These are phyloP conservation scores for Palaemon carinicauda DNA, from an alignment of 1,140 invertebrate genomes.

Conservation along the genomic window DNA sequence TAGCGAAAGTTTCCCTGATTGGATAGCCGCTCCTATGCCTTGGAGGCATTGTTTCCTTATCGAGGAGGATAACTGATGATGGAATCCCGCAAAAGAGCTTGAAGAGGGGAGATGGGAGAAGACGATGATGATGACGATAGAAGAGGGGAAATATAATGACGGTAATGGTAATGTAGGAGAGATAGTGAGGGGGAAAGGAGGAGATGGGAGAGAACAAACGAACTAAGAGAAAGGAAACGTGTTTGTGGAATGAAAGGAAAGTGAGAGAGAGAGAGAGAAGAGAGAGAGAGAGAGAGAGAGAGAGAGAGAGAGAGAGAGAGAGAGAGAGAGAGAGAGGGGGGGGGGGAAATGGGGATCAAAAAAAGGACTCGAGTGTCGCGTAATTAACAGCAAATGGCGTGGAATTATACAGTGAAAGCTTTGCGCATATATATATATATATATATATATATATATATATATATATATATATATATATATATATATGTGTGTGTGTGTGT, in stretches of 20 bases:
- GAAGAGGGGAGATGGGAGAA: neutral
- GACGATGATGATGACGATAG: neutral
- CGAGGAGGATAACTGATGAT: no score
- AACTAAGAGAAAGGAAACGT: neutral
- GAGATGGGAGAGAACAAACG: neutral
- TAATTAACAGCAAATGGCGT: neutral
- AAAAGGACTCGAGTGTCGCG: neutral
- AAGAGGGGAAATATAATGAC: neutral
- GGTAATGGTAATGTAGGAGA: neutral
- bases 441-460: no score
- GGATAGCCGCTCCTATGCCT: neutral
- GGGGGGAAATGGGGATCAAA: neutral
- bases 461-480: no score
- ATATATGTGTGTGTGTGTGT: no score
- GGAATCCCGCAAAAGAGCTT: no score
- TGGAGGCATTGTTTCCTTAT: neutral
- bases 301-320: neutral
- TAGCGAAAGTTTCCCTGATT: neutral
- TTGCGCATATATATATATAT: no score
- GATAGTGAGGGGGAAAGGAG: neutral
- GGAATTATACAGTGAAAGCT: neutral
- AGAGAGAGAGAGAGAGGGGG: neutral
- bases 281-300: neutral
- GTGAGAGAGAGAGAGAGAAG: neutral
- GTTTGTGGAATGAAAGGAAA: neutral